phyloP scores from a whole-genome alignment of 2,797 vertebrate species.

The Coracias cyanogaster region DNA sequence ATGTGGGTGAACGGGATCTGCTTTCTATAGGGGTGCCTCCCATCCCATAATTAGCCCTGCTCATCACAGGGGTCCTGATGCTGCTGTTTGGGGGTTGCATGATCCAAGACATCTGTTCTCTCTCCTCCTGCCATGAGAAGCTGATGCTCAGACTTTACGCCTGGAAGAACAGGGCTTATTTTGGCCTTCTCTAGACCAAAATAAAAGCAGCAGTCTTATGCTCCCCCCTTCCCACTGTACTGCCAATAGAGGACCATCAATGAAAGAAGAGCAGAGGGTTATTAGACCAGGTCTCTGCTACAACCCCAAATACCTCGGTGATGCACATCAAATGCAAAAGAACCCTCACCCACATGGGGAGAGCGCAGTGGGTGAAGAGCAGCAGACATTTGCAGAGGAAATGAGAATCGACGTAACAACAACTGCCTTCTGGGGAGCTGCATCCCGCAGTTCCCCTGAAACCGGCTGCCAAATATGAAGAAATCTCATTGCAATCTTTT shows the following conservation, averaged over 20 bases:
- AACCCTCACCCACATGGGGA: neutral
- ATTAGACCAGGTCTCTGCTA: neutral
- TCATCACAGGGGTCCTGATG: neutral
- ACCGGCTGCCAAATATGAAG: neutral
- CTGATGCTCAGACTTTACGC: neutral
- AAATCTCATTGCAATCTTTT: neutral
- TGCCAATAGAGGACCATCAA: neutral
- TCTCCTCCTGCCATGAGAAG: neutral
- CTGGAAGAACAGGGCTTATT: neutral
- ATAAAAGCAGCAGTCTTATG: rapidly evolving
- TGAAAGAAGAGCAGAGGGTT: neutral
- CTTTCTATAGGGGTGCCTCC: neutral
- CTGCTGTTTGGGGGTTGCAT: rapidly evolving
- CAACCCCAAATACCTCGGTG: neutral
- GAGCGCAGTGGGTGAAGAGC: neutral
- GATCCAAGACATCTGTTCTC: neutral
- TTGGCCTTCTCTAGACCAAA: neutral
- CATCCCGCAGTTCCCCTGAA: neutral
- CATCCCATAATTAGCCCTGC: rapidly evolving
- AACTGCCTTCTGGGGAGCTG: neutral
- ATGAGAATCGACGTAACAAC: neutral
- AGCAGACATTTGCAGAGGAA: neutral
- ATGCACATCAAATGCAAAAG: neutral
- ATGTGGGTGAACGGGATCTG: rapidly evolving
- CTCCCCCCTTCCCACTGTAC: neutral